A percentile compares a stretch with the other conserved stretches of the same genome.
Conservation (phyloP, 2,113 vertebrate genomes). For the Microcebus lehilahytsara region DNA sequence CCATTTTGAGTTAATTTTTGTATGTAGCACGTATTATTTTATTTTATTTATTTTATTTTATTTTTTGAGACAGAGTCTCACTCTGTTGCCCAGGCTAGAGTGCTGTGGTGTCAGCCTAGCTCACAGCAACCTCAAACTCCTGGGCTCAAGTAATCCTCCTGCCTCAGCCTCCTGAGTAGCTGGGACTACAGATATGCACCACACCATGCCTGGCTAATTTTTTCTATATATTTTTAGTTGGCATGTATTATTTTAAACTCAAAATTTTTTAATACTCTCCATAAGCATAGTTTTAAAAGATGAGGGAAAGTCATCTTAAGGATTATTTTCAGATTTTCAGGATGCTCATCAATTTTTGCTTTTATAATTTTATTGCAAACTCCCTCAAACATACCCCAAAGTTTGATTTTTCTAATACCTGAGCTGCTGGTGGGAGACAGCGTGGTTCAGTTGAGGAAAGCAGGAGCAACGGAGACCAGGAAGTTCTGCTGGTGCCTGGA, state of each 20-base stretch:
- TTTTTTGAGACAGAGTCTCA: too few relatives aligned
- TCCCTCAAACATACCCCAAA: not conserved
- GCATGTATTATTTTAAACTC: too few relatives aligned
- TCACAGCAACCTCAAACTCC: too few relatives aligned
- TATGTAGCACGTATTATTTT: not conserved
- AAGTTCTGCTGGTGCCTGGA: fast-evolving
- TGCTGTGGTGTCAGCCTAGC: too few relatives aligned
- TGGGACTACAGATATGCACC: too few relatives aligned
- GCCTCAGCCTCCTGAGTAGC: too few relatives aligned
- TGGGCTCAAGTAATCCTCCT: too few relatives aligned
- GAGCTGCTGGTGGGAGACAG: not conserved
- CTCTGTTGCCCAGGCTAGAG: too few relatives aligned
- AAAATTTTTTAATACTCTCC: not conserved
- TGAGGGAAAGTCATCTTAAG: not conserved
- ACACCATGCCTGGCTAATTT: too few relatives aligned
- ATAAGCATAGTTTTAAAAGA: not conserved
- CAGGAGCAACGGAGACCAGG: not conserved
- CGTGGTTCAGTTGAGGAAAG: not conserved
- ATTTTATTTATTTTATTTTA: not conserved
- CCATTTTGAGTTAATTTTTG: constrained; percentile 1
- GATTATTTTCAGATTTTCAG: not conserved
- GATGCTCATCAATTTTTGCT: not conserved
- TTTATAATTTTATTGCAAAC: not conserved
- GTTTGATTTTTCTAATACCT: not conserved
- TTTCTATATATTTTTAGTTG: too few relatives aligned